Evolutionary conservation across 2,888 invertebrate genomes (phyloP).

Genomic region (Dynastes grantii): DNA sequence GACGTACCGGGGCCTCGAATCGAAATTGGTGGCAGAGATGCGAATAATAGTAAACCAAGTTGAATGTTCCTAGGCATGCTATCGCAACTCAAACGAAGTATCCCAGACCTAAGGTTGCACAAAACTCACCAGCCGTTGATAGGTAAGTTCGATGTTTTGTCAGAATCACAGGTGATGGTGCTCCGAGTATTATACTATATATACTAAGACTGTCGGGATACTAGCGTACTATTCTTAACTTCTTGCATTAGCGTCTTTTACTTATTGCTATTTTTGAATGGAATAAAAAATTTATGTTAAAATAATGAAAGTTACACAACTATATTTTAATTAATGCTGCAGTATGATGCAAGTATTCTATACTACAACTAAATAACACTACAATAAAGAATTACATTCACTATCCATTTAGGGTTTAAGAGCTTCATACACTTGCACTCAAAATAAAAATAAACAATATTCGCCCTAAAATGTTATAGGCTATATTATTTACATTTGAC

Average conservation of each 20-base stretch:
- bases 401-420: too few species aligned
- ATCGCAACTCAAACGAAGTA: slow-evolving; percentile 90
- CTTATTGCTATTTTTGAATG: too few species aligned
- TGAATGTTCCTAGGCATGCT: slow-evolving; percentile 84
- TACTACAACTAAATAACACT: too few species aligned
- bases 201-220: not conserved
- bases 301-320: too few species aligned
- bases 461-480: too few species aligned
- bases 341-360: too few species aligned
- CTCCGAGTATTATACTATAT: slow-evolving; percentile 23
- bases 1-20: slow-evolving; percentile 22
- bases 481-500: too few species aligned
- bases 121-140: slow-evolving; percentile 85
- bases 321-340: too few species aligned
- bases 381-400: too few species aligned
- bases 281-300: too few species aligned
- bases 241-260: not conserved
- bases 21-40: slow-evolving; percentile 51
- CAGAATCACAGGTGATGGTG: slow-evolving; percentile 30
- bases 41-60: slow-evolving; percentile 63
- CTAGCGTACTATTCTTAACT: slow-evolving; percentile 1
- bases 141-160: slow-evolving; percentile 73
- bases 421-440: too few species aligned
- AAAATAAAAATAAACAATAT: too few species aligned
- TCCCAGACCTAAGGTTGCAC: slow-evolving; percentile 87